These are phyloP conservation scores for Lepus townsendii DNA, from an alignment of 2,797 vertebrate genomes.

Conservation along the genomic window DNA sequence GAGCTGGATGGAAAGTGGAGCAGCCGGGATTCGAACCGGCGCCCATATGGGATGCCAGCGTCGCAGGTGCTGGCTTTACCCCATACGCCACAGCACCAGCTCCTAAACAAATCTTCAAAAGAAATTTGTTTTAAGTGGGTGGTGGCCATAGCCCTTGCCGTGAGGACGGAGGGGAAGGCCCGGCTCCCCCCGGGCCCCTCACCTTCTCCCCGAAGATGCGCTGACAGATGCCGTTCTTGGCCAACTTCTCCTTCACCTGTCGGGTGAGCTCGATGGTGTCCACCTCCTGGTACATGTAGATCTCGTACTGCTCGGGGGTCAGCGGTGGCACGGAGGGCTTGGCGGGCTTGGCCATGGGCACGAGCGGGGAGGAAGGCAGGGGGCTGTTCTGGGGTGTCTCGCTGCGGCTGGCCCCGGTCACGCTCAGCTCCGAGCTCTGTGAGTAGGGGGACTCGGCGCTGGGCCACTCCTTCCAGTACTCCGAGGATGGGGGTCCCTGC, in stretches of 20 bases:
- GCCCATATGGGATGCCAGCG: too few species aligned
- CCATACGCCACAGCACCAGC: too few species aligned
- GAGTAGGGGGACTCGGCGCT: slow-evolving; percentile 93
- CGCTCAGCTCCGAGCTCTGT: slow-evolving; percentile 93
- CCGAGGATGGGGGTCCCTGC: slow-evolving; percentile 91
- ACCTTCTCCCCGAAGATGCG: slow-evolving; percentile 97
- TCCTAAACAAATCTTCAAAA: too few species aligned
- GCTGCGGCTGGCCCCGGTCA: slow-evolving; percentile 92
- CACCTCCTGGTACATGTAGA: slow-evolving; percentile 97
- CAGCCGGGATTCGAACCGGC: too few species aligned
- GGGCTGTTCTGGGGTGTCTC: slow-evolving; percentile 94
- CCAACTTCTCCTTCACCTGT: slow-evolving; percentile 96
- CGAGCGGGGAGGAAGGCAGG: slow-evolving; percentile 92
- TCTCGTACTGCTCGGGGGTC: slow-evolving; percentile 95
- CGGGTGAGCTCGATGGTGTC: slow-evolving; percentile 95
- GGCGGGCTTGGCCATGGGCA: slow-evolving; percentile 91
- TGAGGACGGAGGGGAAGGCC: not conserved
- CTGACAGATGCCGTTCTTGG: slow-evolving; percentile 96
- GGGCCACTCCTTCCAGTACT: slow-evolving; percentile 96
- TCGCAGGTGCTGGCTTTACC: too few species aligned
- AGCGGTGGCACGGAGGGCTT: slow-evolving; percentile 93
- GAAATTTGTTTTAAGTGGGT: too few species aligned
- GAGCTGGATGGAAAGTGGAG: too few species aligned
- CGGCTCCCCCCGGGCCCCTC: slow-evolving; percentile 28
- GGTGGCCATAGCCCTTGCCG: not conserved